A percentile compares a stretch with the other conserved stretches of the same genome.
phyloP scores from a whole-genome alignment of 2,797 vertebrate genomes.

The Sebastes taczanowskii region DNA sequence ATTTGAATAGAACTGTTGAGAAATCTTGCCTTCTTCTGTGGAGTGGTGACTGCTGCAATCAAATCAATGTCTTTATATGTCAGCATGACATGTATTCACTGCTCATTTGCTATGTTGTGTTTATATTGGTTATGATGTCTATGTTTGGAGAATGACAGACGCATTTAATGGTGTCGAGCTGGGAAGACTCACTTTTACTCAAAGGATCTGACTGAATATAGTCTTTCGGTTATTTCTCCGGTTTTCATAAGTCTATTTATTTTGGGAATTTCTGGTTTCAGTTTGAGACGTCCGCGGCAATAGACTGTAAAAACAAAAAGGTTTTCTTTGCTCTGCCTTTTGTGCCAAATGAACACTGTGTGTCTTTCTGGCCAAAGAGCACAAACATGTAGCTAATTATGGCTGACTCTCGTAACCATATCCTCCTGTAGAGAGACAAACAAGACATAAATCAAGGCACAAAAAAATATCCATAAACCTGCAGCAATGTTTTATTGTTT shows the following conservation, averaged over 20 bases:
- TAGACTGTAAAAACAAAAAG: background rate
- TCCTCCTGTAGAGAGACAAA: background rate
- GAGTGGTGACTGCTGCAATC: background rate
- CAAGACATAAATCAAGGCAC: background rate
- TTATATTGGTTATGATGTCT: background rate
- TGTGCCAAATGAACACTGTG: background rate
- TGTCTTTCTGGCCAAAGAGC: background rate
- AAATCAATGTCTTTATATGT: background rate
- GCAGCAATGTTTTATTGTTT: background rate
- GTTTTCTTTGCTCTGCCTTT: background rate
- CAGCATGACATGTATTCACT: background rate
- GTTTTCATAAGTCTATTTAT: background rate
- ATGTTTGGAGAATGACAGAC: background rate
- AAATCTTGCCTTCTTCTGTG: background rate
- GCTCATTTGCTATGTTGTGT: background rate
- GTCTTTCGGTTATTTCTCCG: fast-evolving
- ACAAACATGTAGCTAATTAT: conserved; percentile 17
- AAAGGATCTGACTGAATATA: background rate
- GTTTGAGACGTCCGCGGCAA: background rate
- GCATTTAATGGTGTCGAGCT: no score
- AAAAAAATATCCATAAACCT: background rate
- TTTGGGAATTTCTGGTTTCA: background rate
- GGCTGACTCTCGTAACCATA: background rate
- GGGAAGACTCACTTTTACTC: background rate
- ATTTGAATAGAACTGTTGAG: background rate